Conservation (phyloP, 2,888 invertebrate genomes). For the Actias luna region DNA sequence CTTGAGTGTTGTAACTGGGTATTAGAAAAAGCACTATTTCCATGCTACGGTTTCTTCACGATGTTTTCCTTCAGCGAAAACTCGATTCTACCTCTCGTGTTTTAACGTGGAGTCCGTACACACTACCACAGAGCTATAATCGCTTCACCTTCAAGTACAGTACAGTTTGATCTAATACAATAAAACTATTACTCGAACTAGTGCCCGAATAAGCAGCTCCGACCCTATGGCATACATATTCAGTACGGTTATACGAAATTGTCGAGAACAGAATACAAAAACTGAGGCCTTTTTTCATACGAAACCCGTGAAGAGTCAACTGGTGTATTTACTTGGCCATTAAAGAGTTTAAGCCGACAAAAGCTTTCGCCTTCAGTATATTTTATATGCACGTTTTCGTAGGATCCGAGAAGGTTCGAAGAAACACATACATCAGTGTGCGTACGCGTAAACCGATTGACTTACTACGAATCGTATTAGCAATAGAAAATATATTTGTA, state of each 20-base stretch:
- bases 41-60: no score
- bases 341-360: conserved; percentile 51
- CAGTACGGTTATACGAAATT: neutral
- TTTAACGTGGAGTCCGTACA: no score
- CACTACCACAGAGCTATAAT: no score
- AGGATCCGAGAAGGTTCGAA: conserved; percentile 28
- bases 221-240: neutral
- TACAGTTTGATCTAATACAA: no score
- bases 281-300: conserved; percentile 24
- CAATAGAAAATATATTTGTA: no score
- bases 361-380: conserved; percentile 54
- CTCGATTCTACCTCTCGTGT: no score
- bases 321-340: conserved; percentile 61
- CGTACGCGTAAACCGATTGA: neutral
- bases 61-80: no score
- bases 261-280: neutral
- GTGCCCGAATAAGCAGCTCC: neutral
- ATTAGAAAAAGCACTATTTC: no score
- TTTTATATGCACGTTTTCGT: conserved; percentile 60
- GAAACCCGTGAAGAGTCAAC: conserved; percentile 41
- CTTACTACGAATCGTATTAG: neutral
- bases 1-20: no score
- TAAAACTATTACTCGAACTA: neutral
- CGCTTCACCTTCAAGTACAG: no score
- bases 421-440: neutral